These are phyloP conservation scores for Eugnorisma glareosa DNA, from an alignment of 2,888 invertebrate species.

Conservation along the genomic window DNA sequence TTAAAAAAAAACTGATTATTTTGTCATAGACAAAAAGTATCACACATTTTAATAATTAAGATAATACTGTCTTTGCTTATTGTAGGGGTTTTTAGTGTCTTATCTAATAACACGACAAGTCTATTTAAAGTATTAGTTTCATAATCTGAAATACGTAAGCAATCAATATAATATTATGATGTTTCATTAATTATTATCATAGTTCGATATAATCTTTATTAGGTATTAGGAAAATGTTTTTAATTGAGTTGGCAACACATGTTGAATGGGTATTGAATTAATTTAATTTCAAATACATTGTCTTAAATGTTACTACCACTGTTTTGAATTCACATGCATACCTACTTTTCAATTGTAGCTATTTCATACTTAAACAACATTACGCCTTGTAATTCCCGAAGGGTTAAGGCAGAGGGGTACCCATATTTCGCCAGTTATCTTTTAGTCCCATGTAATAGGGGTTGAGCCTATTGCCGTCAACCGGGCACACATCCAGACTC, in stretches of 20 bases:
- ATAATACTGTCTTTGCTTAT: background rate
- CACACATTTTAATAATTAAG: background rate
- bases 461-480: background rate
- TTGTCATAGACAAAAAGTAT: background rate
- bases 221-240: conserved; percentile 5
- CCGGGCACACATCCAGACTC: background rate
- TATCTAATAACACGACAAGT: conserved; percentile 9
- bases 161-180: background rate
- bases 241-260: background rate
- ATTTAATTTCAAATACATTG: background rate
- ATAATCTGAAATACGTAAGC: conserved; percentile 4
- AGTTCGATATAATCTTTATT: conserved; percentile 19
- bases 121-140: background rate
- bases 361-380: background rate
- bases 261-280: background rate
- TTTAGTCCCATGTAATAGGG: background rate
- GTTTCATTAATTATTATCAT: background rate
- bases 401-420: background rate
- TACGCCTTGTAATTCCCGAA: no score
- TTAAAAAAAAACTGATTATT: background rate
- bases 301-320: background rate
- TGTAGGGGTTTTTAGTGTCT: background rate
- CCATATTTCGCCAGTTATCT: background rate
- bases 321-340: background rate
- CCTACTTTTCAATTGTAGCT: background rate